Base-by-base conservation (phyloP, 2,113 vertebrate genomes). In the Lagopus leucura region DNA sequence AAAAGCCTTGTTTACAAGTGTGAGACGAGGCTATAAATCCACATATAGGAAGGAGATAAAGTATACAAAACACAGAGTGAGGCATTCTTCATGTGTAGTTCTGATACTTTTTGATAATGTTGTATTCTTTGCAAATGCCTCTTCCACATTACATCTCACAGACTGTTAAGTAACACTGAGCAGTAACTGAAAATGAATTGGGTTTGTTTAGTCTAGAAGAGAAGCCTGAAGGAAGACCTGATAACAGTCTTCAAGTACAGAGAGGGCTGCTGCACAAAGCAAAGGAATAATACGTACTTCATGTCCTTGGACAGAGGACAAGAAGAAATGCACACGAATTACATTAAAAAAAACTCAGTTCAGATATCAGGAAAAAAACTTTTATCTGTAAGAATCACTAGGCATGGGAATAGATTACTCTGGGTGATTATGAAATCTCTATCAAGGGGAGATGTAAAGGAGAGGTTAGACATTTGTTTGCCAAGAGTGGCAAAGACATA, bases 121-220 rank as follows among this genome's bases (percentile, higher is more conserved):
- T 58, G 20, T 64, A 22, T 27, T 61, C 69, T 91, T 91, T 91
- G 43, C 43, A 93, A 86, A 71, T 8, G 13, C 18, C 80, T 24
- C 72, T 86, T 84, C n/a, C 30, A 64, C 11, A 21, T 78, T 55
- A 42, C 13, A 34, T 72, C 18, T 86, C n/a, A 2, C 47, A 82
- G 87, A 58, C 55, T 65, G 47, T 28, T 65, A 83, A 94, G 83
- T 64, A 91, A 88, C 52, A 66, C 84, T 76, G 76, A 79, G 38
- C 79, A 91, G n/a, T 70, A 92, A 88, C 3, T 80, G 75, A 54
- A 89, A 91, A 94, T 0, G 0, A 88, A 67, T 80, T 82, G 32
- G 24, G 30, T 70, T 94, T 95, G 90, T 95, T 95, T 94, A 94
- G 85, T 95, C 85, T 95, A 70, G 50, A 78, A 78, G 34, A 87